Percentiles rank a stretch among this genome's conserved stretches.
phyloP scores from a whole-genome alignment of 2,797 vertebrate genomes.

The Florisuga fusca region DNA sequence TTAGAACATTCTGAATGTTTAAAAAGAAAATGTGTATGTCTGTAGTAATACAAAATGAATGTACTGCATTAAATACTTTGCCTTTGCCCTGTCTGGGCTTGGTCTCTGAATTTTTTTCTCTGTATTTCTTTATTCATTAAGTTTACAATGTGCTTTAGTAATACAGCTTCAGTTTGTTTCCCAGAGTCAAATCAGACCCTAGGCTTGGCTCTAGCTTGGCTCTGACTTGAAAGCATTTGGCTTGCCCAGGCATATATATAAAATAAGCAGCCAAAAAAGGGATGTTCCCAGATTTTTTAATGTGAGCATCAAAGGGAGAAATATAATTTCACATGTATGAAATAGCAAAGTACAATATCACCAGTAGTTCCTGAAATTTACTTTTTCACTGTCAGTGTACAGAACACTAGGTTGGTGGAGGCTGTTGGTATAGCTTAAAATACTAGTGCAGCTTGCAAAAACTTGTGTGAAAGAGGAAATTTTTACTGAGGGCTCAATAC shows the following conservation, averaged over 20 bases:
- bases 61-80: conserved; percentile 25
- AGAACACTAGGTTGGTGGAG: background rate
- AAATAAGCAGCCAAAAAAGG: conserved; percentile 55
- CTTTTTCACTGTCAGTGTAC: background rate
- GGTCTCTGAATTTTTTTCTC: background rate
- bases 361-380: background rate
- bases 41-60: conserved; percentile 11
- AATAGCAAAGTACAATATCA: conserved; percentile 27
- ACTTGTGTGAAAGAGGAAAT: background rate
- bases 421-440: background rate
- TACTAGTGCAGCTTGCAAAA: background rate
- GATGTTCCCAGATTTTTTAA: conserved; percentile 51
- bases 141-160: conserved; percentile 59
- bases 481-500: background rate
- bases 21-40: background rate
- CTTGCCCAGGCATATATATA: conserved; percentile 53
- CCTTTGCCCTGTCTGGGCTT: conserved; percentile 43
- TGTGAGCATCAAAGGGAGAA: background rate
- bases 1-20: conserved; percentile 9
- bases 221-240: conserved; percentile 53
- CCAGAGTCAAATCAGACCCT: conserved; percentile 43
- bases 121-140: conserved; percentile 36
- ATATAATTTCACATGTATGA: conserved; percentile 35
- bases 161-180: conserved; percentile 31
- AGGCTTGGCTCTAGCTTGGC: conserved; percentile 47